Evolutionary conservation across 2,797 vertebrate genomes (phyloP).

Genomic region (Pseudomugil tenellus): DNA sequence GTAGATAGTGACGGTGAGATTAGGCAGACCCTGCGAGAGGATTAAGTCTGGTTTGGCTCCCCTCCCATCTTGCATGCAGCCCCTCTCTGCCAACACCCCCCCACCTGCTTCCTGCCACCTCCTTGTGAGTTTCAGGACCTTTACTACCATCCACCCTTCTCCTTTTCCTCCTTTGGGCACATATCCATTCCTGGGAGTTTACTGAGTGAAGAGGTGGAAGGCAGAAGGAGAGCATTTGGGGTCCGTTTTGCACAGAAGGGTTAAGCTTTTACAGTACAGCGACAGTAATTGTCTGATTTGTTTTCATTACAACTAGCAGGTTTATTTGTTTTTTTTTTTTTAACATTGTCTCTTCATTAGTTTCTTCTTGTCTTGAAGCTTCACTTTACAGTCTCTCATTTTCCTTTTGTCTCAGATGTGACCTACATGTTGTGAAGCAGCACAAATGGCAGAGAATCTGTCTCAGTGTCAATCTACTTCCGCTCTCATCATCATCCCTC

Average conservation of each 20-base stretch:
- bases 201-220: conserved; percentile 54
- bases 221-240: conserved; percentile 50
- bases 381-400: conserved; percentile 13
- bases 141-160: conserved; percentile 37
- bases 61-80: conserved; percentile 54
- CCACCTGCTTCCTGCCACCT: conserved; percentile 43
- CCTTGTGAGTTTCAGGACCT: conserved; percentile 39
- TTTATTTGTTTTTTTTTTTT: too few species aligned
- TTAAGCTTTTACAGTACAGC: background rate
- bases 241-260: conserved; percentile 36
- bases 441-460: conserved; percentile 42
- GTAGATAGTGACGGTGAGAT: conserved; percentile 74
- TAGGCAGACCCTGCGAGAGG: conserved; percentile 76
- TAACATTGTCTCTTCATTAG: background rate
- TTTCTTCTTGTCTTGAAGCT: conserved; percentile 6
- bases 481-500: conserved; percentile 44
- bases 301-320: too few species aligned
- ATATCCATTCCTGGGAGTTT: conserved; percentile 60
- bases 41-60: conserved; percentile 68
- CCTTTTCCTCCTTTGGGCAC: conserved; percentile 45
- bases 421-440: conserved; percentile 56
- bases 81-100: conserved; percentile 24
- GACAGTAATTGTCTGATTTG: background rate
- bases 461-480: conserved; percentile 32
- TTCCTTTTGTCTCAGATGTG: conserved; percentile 37